Evolutionary conservation across 1,140 invertebrate species (phyloP).

Genomic region (Pogonomyrmex californicus): DNA sequence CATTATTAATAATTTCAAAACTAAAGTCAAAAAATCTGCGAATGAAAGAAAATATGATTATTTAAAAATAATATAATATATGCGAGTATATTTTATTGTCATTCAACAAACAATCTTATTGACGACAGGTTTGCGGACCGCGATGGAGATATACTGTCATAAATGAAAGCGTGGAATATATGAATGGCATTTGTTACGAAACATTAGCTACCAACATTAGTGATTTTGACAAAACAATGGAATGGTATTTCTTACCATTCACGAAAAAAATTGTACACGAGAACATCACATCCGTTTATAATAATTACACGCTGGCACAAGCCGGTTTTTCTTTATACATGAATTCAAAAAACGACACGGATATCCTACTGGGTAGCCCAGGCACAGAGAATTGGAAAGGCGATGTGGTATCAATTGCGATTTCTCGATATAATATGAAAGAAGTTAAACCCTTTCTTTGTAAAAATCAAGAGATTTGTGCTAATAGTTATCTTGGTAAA

Average conservation of each 20-base stretch:
- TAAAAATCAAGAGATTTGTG: no score
- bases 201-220: constrained; percentile 38
- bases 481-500: constrained; percentile 72
- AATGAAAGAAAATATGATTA: no score
- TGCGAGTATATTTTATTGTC: no score
- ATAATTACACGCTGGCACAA: constrained; percentile 78
- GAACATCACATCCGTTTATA: constrained; percentile 20
- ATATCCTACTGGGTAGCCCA: constrained; percentile 87
- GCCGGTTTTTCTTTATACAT: constrained; percentile 82
- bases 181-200: constrained; percentile 86
- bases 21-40: no score
- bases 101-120: background rate
- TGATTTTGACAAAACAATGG: constrained; percentile 60
- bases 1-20: no score
- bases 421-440: no score
- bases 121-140: constrained; percentile 78
- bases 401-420: constrained; percentile 43
- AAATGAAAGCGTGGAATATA: constrained; percentile 45
- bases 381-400: constrained; percentile 88
- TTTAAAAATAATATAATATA: no score
- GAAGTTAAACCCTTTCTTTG: no score
- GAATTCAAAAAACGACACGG: constrained; percentile 4
- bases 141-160: constrained; percentile 72
- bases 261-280: background rate
- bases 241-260: constrained; percentile 55